Evolutionary conservation across 1,140 invertebrate genomes (phyloP).

Genomic region (Riptortus pedestris): DNA sequence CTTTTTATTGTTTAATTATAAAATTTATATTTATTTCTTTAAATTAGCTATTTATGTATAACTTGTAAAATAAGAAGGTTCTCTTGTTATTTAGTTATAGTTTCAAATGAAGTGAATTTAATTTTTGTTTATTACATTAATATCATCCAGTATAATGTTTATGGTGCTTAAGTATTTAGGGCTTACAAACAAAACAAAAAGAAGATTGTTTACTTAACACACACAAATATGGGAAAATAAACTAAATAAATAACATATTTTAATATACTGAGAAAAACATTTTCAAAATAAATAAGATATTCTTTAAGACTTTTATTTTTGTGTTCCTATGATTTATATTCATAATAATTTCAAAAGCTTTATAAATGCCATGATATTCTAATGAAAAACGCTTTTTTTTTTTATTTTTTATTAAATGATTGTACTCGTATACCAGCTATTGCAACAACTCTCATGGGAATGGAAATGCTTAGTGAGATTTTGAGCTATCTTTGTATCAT

Average conservation of each 20-base stretch:
- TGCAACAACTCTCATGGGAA: too few species aligned
- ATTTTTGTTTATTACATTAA: slow-evolving; percentile 2
- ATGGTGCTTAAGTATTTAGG: slow-evolving; percentile 5
- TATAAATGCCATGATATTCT: too few species aligned
- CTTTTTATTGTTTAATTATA: slow-evolving; percentile 7
- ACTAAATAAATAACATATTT: slow-evolving; percentile 6
- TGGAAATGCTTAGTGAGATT: too few species aligned
- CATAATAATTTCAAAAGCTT: too few species aligned
- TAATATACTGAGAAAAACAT: slow-evolving; percentile 5
- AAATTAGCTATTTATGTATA: slow-evolving; percentile 14
- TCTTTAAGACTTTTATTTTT: background rate
- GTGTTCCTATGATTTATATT: too few species aligned
- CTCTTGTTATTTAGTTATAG: slow-evolving; percentile 2
- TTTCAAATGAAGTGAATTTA: background rate
- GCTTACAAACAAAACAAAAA: background rate
- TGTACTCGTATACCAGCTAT: too few species aligned
- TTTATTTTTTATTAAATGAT: too few species aligned
- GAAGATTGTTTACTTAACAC: background rate
- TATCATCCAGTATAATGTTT: background rate
- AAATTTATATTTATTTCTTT: slow-evolving; percentile 17
- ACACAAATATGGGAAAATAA: background rate
- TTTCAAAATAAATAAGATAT: slow-evolving; percentile 12
- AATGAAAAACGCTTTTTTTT: too few species aligned
- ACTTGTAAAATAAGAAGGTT: slow-evolving; percentile 4
- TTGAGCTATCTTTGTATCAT: too few species aligned